Evolutionary conservation across 2,113 vertebrate genomes (phyloP), one percentile per base, ranked within the genome.

Genomic region (Cromileptes altivelis): DNA sequence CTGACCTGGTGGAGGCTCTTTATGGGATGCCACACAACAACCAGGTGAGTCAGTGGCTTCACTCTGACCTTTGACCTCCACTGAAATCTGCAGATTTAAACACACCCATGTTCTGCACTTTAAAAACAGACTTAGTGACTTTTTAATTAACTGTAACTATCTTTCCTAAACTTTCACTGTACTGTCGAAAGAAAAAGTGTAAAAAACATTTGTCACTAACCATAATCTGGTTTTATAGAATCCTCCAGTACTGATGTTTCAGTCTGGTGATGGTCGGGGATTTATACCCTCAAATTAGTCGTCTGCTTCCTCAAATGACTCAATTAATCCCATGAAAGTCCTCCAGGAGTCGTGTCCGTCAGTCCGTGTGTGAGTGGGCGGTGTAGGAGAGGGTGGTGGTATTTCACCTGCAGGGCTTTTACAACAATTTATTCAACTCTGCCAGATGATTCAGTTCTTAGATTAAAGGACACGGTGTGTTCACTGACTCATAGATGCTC

Each of bases 21-120:
- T 99, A 98, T 2, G 97, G 97, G 78, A 96, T 96, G 97, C 97
- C 97, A 0, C 95, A 97, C 93, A 96, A 96, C 85, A 98, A 97
- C 95, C 97, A 99, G 97, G 97, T 98, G 87, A 89, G 84, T 50
- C 60, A 1, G 50, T 42, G 2, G 53, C 71, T 40, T 21, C 70
- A 4, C 21, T 37, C 0, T 40, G 57, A 75, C 68, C 58, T 63
- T 60, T 68, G 37, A 19, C 33, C 52, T 75, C 33, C 33, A 7
- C 13, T 58, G 60, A 37, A 52, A 3, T 50, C 14, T 49, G 14
- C 49, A 50, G 49, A 50, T 50, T 17, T 50, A 2, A 50, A 50
- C 47, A 49, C 33, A 37, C 33, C 3, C 47, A 49, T 49, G 13
- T 18, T 50, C 5, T 18, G 33, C 21, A 1, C 45, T 74, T 14